A percentile compares a stretch with the other conserved stretches of the same genome.
phyloP scores from a whole-genome alignment of 2,113 vertebrate genomes.

The Myotis brandtii region DNA sequence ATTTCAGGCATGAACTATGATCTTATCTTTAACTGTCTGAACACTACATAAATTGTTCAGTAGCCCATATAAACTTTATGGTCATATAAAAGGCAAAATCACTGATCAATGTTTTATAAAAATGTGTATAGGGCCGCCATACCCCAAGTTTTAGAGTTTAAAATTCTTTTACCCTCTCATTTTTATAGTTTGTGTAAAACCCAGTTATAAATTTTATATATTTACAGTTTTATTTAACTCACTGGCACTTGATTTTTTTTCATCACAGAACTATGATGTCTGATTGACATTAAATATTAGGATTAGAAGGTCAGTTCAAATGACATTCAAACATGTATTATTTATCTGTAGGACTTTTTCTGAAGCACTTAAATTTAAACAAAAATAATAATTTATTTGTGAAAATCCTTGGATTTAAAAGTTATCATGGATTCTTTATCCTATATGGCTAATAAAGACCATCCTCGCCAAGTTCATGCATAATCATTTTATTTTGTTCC shows the following conservation, averaged over 20 bases:
- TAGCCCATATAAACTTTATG: not conserved
- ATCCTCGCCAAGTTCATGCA: not conserved
- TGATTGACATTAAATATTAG: constrained; percentile 1
- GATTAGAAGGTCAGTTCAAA: not conserved
- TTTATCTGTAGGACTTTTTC: not conserved
- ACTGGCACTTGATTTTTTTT: not conserved
- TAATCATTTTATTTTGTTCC: not conserved
- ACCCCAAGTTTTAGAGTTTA: not conserved
- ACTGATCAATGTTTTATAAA: not conserved
- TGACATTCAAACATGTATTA: not conserved
- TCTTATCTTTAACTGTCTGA: not conserved
- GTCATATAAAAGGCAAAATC: constrained; percentile 13
- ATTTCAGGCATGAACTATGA: constrained; percentile 18
- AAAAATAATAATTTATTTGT: constrained; percentile 47
- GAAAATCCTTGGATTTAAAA: constrained; percentile 10
- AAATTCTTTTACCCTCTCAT: not conserved
- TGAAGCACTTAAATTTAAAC: constrained; percentile 2
- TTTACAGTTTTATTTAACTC: not conserved
- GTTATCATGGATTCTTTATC: not conserved
- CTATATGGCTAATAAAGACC: not conserved
- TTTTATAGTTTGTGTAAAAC: not conserved
- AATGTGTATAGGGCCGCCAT: not conserved
- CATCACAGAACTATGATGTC: not conserved
- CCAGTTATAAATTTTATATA: not conserved
- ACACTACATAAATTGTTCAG: not conserved